Evolutionary conservation across 2,797 vertebrate species (phyloP), one percentile per base, ranked within the genome.

Genomic region (Perdix hodgsoniae): DNA sequence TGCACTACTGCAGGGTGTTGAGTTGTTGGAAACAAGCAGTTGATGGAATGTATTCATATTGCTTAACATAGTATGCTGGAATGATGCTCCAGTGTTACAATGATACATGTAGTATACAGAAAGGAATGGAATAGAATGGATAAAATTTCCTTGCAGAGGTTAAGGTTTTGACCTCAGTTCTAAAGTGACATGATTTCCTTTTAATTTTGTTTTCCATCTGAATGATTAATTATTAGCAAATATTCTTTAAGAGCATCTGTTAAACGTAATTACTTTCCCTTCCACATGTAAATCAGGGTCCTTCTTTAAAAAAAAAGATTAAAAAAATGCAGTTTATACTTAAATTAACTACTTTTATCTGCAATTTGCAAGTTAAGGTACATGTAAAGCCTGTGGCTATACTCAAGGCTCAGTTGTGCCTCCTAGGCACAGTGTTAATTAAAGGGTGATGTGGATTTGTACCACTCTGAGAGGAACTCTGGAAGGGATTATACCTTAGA

Each of bases 391-490:
- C 78, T 76, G 59, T 84, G 83, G 78, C 50, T 89, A 70, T 64
- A 94, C n/a, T 78, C 50, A 86, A 59, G 74, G 83, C 89, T 75
- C 50, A 71, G 70, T 87, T 94, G 88, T 94, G 78, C 94, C 94
- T 96, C 75, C 88, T 94, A 94, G 96, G 90, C 91, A 91, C 59
- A 82, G 64, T 63, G 81, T 94, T 95, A 96, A 95, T 95, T 95
- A 96, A 94, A 95, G 92, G 90, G 85, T 94, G 87, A 75, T 89
- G 88, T 78, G 73, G 69, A 89, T 80, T 88, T 2, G 0, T 74
- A 74, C 45, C 69, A 60, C 23, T 69, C 54, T 54, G 83, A 94
- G 67, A 73, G 81, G 89, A 93, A 59, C 80, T 95, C 94, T 94
- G 85, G 60, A 67, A 92, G 77, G 89, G 71, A 93, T 90, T 94